Percentiles rank a stretch among this genome's conserved stretches.
Evolutionary conservation across 2,797 vertebrate genomes (phyloP).

Genomic region (Helostoma temminkii): DNA sequence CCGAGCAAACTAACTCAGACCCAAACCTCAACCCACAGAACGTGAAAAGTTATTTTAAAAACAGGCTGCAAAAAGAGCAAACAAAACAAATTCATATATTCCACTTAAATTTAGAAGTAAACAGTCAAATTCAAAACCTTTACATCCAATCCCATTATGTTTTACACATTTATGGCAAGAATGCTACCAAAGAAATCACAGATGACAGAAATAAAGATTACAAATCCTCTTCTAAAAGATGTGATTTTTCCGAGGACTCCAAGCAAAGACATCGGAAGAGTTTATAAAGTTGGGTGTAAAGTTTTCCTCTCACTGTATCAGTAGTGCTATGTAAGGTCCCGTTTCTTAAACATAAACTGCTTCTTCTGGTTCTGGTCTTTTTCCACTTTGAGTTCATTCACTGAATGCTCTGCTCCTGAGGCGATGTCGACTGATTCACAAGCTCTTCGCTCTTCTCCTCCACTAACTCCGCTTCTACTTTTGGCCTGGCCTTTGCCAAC

Average conservation of each 20-base stretch:
- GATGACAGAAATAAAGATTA: slow-evolving; percentile 1
- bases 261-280: slow-evolving; percentile 1
- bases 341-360: slow-evolving; percentile 24
- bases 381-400: slow-evolving; percentile 40
- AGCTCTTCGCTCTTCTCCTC: slow-evolving; percentile 34
- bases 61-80: neutral
- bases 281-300: neutral
- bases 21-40: slow-evolving; percentile 9
- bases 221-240: slow-evolving; percentile 26
- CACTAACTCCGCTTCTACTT: neutral
- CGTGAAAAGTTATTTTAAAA: neutral
- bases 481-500: slow-evolving; percentile 64
- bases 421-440: neutral
- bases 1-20: neutral
- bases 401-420: slow-evolving; percentile 47
- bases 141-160: neutral
- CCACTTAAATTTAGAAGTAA: neutral
- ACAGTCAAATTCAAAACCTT: neutral
- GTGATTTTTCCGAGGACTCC: slow-evolving; percentile 2
- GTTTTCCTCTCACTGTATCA: slow-evolving; percentile 14
- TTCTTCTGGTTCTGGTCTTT: slow-evolving; percentile 21
- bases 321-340: neutral
- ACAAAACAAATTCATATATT: neutral
- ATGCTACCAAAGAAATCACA: neutral
- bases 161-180: neutral